Conservation (phyloP, 2,888 invertebrate genomes). For the Luperina nickerlii region DNA sequence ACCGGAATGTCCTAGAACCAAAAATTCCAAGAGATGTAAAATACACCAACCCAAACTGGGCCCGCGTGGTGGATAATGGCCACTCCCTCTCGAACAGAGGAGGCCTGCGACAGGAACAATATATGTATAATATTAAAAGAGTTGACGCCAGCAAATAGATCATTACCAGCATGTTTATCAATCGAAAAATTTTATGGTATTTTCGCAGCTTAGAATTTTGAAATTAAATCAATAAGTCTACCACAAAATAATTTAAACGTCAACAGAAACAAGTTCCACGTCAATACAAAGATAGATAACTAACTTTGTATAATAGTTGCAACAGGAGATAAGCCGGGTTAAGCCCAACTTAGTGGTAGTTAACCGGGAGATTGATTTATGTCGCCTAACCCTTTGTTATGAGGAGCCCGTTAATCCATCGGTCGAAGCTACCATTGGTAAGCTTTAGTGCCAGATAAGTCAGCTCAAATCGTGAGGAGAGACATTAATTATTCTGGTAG, state of each 20-base stretch:
- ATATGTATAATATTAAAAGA: background rate
- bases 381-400: slow-evolving; percentile 50
- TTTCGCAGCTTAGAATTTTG: background rate
- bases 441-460: slow-evolving; percentile 45
- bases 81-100: background rate
- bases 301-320: slow-evolving; percentile 48
- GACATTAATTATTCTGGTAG: slow-evolving; percentile 31
- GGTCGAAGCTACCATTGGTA: slow-evolving; percentile 26
- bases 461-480: slow-evolving; percentile 29
- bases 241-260: background rate
- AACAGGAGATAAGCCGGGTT: slow-evolving; percentile 47
- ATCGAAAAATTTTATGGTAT: too few species aligned
- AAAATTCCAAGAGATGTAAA: background rate
- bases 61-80: background rate
- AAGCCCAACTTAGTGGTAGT: slow-evolving; percentile 50
- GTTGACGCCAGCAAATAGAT: background rate
- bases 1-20: background rate
- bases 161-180: background rate
- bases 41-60: too few species aligned
- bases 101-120: background rate
- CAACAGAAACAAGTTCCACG: background rate
- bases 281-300: slow-evolving; percentile 13
- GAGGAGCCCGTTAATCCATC: slow-evolving; percentile 53
- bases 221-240: background rate
- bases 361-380: slow-evolving; percentile 57